Percentiles rank a stretch among this genome's conserved stretches.
Conservation (phyloP, 2,888 invertebrate genomes). For the Flexamia atlantica region DNA sequence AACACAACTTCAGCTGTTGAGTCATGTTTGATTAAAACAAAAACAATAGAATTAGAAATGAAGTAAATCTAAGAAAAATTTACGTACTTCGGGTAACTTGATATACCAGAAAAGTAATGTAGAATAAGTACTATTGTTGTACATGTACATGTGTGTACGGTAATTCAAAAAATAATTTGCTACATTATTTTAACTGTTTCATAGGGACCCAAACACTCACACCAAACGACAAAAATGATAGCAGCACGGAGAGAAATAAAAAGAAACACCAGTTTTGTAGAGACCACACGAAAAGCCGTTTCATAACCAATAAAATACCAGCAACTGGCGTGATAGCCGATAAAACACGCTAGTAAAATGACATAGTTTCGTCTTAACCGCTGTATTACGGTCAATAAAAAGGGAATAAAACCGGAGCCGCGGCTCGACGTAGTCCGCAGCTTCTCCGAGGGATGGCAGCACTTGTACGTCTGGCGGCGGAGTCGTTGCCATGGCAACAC, state of each 20-base stretch:
- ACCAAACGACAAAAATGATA: too few relatives aligned
- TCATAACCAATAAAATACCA: constrained; percentile 52
- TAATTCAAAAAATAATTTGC: too few relatives aligned
- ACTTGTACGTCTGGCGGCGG: background rate
- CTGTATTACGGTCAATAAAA: constrained; percentile 54
- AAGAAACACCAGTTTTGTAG: constrained; percentile 21
- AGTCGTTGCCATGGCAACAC: constrained; percentile 35
- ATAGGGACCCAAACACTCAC: too few relatives aligned
- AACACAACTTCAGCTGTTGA: too few relatives aligned
- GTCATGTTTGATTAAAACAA: too few relatives aligned
- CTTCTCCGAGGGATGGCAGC: constrained; percentile 33
- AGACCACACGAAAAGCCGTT: constrained; percentile 48
- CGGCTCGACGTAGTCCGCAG: constrained; percentile 16
- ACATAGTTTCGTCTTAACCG: constrained; percentile 56
- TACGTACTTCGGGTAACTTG: too few relatives aligned
- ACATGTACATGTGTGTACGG: too few relatives aligned
- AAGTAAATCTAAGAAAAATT: too few relatives aligned
- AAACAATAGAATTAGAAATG: too few relatives aligned
- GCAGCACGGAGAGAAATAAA: background rate
- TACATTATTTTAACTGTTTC: too few relatives aligned
- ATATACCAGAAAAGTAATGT: too few relatives aligned
- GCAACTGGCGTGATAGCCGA: constrained; percentile 27
- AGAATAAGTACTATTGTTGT: too few relatives aligned
- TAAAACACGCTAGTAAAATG: constrained; percentile 56
- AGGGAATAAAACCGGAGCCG: constrained; percentile 32